phyloP scores from a whole-genome alignment of 2,797 vertebrate species.

The Peromyscus melanophrys region DNA sequence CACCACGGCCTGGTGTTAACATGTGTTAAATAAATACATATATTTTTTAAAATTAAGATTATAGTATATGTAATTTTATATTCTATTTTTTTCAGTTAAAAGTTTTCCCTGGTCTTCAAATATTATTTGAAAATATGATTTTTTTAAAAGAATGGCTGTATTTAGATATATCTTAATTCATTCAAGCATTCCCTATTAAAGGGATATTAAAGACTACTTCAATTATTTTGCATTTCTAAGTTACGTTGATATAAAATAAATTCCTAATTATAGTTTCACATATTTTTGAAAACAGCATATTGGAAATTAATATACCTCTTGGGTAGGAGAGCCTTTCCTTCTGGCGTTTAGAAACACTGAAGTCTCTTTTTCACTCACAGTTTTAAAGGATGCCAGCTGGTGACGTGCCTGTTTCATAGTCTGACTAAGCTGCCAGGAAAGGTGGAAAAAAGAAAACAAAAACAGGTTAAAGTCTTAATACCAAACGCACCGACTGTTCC shows the following conservation, averaged over 20 bases:
- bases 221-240: constrained; percentile 54
- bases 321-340: constrained; percentile 87
- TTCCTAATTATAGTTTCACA: constrained; percentile 5
- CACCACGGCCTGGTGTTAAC: background rate
- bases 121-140: constrained; percentile 30
- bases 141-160: constrained; percentile 64
- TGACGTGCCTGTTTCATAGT: constrained; percentile 91
- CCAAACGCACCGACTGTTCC: constrained; percentile 64
- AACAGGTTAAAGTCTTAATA: constrained; percentile 76
- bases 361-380: constrained; percentile 75
- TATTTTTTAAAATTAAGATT: constrained; percentile 10
- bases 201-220: constrained; percentile 48
- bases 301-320: constrained; percentile 90
- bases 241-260: constrained; percentile 49
- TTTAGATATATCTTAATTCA: background rate
- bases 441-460: constrained; percentile 70
- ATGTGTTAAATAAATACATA: background rate
- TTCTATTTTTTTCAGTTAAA: constrained; percentile 51
- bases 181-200: constrained; percentile 12
- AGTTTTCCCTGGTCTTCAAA: constrained; percentile 35
- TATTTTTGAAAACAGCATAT: constrained; percentile 29
- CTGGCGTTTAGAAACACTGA: constrained; percentile 87
- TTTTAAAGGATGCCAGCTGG: constrained; percentile 92
- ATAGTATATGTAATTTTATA: constrained; percentile 38
- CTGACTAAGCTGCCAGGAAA: constrained; percentile 89